A percentile compares a stretch with the other conserved stretches of the same genome.
These are phyloP conservation scores for Malurus leucopterus DNA, from an alignment of 2,797 vertebrate species.

Conservation along the genomic window DNA sequence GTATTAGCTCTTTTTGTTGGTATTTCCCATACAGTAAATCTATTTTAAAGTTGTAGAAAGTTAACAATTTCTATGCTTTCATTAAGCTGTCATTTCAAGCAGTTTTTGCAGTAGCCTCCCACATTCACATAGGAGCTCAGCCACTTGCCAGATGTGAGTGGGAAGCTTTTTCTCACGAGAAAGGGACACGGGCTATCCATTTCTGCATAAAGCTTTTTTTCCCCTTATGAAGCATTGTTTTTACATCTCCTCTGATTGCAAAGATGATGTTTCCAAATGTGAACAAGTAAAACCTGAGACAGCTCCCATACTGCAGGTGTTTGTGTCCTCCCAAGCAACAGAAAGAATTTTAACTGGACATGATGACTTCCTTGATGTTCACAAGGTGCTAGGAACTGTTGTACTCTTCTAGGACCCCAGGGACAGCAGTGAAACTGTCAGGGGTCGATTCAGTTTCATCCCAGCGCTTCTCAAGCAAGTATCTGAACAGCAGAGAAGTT, in stretches of 20 bases:
- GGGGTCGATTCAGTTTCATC: not conserved
- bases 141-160: conserved; percentile 28
- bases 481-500: not conserved
- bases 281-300: not conserved
- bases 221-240: not conserved
- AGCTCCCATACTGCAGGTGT: not conserved
- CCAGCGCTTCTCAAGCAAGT: not conserved
- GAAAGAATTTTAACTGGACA: not conserved
- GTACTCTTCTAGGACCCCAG: not conserved
- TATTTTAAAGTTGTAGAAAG: conserved; percentile 22
- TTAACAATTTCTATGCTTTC: conserved; percentile 14
- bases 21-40: conserved; percentile 9
- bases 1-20: not conserved
- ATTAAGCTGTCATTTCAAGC: conserved; percentile 19
- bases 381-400: not conserved
- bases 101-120: conserved; percentile 34
- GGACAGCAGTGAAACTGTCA: not conserved
- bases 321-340: not conserved
- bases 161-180: conserved; percentile 32
- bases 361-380: not conserved
- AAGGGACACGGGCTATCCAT: not conserved
- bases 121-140: conserved; percentile 31
- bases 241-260: not conserved
- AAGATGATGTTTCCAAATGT: not conserved
- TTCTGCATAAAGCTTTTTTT: not conserved